phyloP scores from a whole-genome alignment of 2,888 invertebrate species.

The Zonitis immaculata region DNA sequence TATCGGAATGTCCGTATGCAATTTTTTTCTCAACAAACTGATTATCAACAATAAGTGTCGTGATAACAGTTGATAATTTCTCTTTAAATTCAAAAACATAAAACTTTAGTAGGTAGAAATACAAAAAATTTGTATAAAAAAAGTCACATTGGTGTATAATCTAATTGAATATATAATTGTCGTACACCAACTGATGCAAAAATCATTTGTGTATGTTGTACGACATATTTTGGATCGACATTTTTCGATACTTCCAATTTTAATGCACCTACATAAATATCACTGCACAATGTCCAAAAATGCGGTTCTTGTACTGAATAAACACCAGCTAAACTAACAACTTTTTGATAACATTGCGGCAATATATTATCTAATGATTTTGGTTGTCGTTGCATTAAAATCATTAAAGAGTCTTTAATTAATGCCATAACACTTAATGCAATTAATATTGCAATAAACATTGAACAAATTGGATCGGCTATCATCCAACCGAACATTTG shows the following conservation, averaged over 20 bases:
- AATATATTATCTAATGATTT: constrained; percentile 72
- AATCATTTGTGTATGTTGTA: constrained; percentile 89
- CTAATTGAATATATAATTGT: constrained; percentile 89
- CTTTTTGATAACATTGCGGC: constrained; percentile 84
- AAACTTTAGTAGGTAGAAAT: too few relatives aligned
- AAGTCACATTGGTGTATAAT: constrained; percentile 75
- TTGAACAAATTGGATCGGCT: constrained; percentile 96
- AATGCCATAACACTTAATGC: constrained; percentile 80
- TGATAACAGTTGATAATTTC: not conserved
- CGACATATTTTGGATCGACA: constrained; percentile 89
- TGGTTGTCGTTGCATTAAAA: constrained; percentile 95
- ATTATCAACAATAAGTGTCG: not conserved
- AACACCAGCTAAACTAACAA: constrained; percentile 87
- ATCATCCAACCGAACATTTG: constrained; percentile 97
- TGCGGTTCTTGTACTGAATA: constrained; percentile 96
- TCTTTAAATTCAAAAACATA: not conserved
- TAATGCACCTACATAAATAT: constrained; percentile 85
- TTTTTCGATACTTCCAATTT: constrained; percentile 93
- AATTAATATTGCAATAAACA: constrained; percentile 90
- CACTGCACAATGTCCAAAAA: constrained; percentile 97
- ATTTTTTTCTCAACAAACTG: not conserved
- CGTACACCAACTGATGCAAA: constrained; percentile 89
- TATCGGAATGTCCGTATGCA: not conserved
- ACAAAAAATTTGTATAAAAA: constrained; percentile 5
- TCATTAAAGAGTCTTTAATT: constrained; percentile 80